Evolutionary conservation across 1,140 invertebrate species (phyloP).

Genomic region (Batillaria attramentaria): DNA sequence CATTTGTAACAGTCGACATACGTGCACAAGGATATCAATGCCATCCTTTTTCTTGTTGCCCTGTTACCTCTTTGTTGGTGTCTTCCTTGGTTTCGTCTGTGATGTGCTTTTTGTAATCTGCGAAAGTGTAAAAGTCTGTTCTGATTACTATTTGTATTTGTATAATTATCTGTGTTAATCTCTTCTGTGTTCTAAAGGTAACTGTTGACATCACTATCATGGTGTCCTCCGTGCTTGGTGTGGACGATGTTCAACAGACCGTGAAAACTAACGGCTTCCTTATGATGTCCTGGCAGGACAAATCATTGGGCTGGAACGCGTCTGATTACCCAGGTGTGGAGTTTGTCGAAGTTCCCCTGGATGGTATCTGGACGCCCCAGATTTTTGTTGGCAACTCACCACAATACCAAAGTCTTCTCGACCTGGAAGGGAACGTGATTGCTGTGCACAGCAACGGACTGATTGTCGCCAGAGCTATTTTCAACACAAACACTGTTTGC

Average conservation of each 20-base stretch:
- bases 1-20: no score
- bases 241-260: constrained; percentile 31
- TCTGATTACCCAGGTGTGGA: constrained; percentile 69
- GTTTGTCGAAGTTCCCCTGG: constrained; percentile 72
- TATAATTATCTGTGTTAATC: no score
- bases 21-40: no score
- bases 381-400: constrained; percentile 73
- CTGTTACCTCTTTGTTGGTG: no score
- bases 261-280: constrained; percentile 35
- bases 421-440: constrained; percentile 18
- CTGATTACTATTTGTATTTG: no score
- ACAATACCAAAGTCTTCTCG: constrained; percentile 20
- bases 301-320: constrained; percentile 73
- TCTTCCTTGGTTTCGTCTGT: no score
- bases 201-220: neutral
- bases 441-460: neutral
- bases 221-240: neutral
- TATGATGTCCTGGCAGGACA: constrained; percentile 70
- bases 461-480: constrained; percentile 49
- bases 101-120: no score
- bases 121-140: no score
- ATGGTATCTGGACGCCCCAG: constrained; percentile 74
- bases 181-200: neutral
- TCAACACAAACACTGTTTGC: constrained; percentile 29
- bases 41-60: no score